Evolutionary conservation across 2,113 vertebrate genomes (phyloP).

Genomic region (Calidris pygmaea): DNA sequence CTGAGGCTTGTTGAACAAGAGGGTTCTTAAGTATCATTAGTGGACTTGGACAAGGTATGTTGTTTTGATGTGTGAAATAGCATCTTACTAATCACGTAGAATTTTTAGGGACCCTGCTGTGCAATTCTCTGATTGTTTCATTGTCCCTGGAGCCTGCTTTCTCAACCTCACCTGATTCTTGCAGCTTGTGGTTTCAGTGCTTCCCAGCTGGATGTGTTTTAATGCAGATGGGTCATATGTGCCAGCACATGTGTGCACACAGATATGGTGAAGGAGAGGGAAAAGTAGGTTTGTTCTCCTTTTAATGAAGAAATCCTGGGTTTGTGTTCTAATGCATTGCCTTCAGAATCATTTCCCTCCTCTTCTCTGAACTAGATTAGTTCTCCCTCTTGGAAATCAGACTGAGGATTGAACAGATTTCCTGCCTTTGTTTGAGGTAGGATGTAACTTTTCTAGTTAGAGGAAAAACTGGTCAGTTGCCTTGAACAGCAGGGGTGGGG

Average conservation of each 20-base stretch:
- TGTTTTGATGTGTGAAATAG: not conserved
- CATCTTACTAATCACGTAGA: not conserved
- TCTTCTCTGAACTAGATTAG: constrained; percentile 56
- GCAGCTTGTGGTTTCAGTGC: not conserved
- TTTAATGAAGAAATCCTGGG: not conserved
- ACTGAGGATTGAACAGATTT: constrained; percentile 54
- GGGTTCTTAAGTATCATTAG: not conserved
- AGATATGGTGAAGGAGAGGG: not conserved
- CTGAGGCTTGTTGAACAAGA: not conserved
- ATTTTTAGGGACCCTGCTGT: not conserved
- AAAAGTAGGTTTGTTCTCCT: not conserved
- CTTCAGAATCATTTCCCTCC: constrained; percentile 40
- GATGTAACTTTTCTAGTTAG: constrained; percentile 46
- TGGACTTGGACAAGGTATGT: not conserved
- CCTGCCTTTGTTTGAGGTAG: constrained; percentile 45
- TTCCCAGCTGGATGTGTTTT: not conserved
- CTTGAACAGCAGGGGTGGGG: not conserved
- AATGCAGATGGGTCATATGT: not conserved
- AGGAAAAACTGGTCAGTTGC: not conserved
- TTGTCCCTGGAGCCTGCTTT: not conserved
- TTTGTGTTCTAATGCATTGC: not conserved
- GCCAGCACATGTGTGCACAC: not conserved
- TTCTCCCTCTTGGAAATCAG: constrained; percentile 37
- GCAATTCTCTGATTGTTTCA: not conserved
- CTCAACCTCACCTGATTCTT: not conserved